Percentiles rank a stretch among this genome's conserved stretches.
These are phyloP conservation scores for Notiomystis cincta DNA, from an alignment of 2,113 vertebrate genomes.

Conservation along the genomic window DNA sequence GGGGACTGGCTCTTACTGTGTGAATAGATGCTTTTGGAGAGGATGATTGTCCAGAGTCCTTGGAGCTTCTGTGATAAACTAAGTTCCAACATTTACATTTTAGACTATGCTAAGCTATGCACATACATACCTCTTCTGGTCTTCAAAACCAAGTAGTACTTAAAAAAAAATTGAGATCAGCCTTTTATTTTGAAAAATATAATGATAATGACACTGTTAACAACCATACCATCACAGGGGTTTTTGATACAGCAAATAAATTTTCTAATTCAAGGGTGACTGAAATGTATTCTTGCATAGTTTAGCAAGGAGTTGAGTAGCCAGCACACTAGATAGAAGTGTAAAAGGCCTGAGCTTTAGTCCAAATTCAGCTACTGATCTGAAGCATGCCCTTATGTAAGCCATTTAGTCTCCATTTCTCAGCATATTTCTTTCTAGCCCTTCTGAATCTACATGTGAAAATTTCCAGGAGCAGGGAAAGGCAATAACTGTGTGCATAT, in stretches of 20 bases:
- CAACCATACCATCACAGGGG: not conserved
- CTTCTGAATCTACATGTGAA: not conserved
- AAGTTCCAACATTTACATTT: not conserved
- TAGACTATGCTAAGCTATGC: not conserved
- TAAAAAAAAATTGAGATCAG: not conserved
- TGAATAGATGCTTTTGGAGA: not conserved
- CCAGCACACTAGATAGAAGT: not conserved
- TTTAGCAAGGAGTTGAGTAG: not conserved
- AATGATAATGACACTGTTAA: not conserved
- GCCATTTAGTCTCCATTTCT: not conserved
- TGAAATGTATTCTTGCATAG: not conserved
- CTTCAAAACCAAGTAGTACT: not conserved
- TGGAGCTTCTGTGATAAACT: not conserved
- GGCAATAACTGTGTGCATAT: not conserved
- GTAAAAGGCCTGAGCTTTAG: not conserved
- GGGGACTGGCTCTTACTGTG: not conserved
- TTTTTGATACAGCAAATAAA: not conserved
- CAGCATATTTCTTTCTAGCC: not conserved
- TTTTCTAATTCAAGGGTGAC: not conserved
- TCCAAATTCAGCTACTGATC: not conserved
- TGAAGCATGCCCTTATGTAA: not conserved
- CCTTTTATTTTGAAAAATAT: not conserved
- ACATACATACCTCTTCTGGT: not conserved
- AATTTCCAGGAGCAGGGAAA: not conserved
- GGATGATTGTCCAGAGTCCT: not conserved